These are phyloP conservation scores for Idaea dimidiata DNA, from an alignment of 2,888 invertebrate genomes.

Conservation along the genomic window DNA sequence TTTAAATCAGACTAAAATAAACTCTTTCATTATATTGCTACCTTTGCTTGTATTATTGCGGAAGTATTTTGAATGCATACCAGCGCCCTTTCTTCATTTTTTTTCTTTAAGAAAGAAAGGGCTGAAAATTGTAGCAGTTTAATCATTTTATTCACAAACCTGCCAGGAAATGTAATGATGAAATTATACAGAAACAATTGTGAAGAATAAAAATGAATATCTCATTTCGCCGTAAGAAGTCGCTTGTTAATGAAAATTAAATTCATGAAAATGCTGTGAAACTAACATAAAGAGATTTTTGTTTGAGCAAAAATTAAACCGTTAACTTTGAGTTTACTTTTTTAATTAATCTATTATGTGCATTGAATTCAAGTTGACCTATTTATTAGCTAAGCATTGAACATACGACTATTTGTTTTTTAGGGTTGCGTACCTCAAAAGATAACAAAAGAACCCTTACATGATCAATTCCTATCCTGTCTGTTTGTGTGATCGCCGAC, in stretches of 20 bases:
- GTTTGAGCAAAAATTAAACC: neutral
- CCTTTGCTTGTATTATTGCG: slow-evolving; percentile 16
- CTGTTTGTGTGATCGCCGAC: too few relatives aligned
- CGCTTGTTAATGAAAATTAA: slow-evolving; percentile 53
- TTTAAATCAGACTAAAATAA: neutral
- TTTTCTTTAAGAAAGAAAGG: slow-evolving; percentile 33
- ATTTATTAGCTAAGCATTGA: too few relatives aligned
- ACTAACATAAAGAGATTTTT: slow-evolving; percentile 3
- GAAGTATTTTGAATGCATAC: slow-evolving; percentile 36
- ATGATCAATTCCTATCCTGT: too few relatives aligned
- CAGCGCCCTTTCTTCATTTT: slow-evolving; percentile 32
- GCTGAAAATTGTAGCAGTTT: slow-evolving; percentile 62
- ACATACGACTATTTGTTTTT: too few relatives aligned
- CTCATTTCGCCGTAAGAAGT: slow-evolving; percentile 54
- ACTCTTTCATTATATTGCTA: neutral
- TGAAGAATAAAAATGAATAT: slow-evolving; percentile 66
- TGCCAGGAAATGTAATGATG: slow-evolving; percentile 60
- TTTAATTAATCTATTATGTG: neutral
- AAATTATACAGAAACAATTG: slow-evolving; percentile 69
- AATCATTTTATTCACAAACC: slow-evolving; percentile 66
- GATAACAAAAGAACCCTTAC: too few relatives aligned
- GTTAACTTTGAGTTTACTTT: neutral
- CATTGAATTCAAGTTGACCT: neutral
- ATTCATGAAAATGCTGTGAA: slow-evolving; percentile 26
- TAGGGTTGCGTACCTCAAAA: too few relatives aligned